Evolutionary conservation across 2,113 vertebrate species (phyloP).

Genomic region (Spea multiplicata): DNA sequence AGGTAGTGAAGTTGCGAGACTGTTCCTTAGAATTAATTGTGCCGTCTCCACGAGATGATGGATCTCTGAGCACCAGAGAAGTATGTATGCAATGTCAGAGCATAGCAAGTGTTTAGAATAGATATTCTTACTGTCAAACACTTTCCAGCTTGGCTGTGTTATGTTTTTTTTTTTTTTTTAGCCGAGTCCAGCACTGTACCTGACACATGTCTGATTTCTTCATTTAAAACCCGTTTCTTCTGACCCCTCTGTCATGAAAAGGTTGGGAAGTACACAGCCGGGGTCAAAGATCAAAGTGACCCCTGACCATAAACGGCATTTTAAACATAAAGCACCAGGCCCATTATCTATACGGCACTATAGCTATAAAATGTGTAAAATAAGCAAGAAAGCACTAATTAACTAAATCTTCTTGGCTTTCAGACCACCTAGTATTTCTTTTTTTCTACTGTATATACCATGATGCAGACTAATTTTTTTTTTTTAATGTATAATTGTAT

Average conservation of each 20-base stretch:
- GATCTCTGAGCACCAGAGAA: slow-evolving; percentile 12
- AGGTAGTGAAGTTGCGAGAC: slow-evolving; percentile 17
- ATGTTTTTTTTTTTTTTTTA: not conserved
- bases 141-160: not conserved
- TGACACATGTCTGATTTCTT: slow-evolving; percentile 6
- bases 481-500: too few relatives aligned
- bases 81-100: slow-evolving; percentile 34
- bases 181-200: slow-evolving; percentile 12
- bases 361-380: slow-evolving; percentile 34
- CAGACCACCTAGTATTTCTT: slow-evolving; percentile 37
- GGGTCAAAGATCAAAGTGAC: slow-evolving; percentile 44
- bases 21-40: slow-evolving; percentile 31
- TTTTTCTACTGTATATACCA: not conserved
- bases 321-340: slow-evolving; percentile 33
- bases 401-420: slow-evolving; percentile 6
- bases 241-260: slow-evolving; percentile 30
- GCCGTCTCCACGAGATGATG: slow-evolving; percentile 24
- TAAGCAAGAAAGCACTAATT: slow-evolving; percentile 36
- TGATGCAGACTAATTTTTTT: too few relatives aligned
- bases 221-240: slow-evolving; percentile 3
- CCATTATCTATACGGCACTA: slow-evolving; percentile 37
- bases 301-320: slow-evolving; percentile 35
- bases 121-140: slow-evolving; percentile 41
- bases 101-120: slow-evolving; percentile 39
- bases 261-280: slow-evolving; percentile 19